Evolutionary conservation across 2,888 invertebrate genomes (phyloP).

Genomic region (Agrochola litura): DNA sequence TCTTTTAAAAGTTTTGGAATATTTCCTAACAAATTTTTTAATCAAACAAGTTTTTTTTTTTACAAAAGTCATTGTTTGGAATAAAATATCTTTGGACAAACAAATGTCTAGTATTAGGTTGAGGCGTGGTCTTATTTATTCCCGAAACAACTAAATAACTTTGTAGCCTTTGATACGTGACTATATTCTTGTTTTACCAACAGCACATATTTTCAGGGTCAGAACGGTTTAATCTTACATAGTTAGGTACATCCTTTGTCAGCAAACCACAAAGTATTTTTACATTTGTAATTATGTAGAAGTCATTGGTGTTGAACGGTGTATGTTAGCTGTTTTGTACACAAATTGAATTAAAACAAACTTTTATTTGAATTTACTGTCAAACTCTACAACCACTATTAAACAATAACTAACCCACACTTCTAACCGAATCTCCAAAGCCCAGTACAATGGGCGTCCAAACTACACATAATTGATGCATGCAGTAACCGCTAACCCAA

Average conservation of each 20-base stretch:
- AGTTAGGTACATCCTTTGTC: not conserved
- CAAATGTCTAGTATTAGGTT: not conserved
- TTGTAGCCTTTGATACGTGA: slow-evolving; percentile 32
- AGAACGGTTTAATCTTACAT: not conserved
- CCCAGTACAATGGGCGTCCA: slow-evolving; percentile 46
- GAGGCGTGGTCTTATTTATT: slow-evolving; percentile 26
- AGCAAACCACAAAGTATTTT: not conserved
- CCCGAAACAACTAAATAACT: slow-evolving; percentile 25
- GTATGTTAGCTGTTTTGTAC: not conserved
- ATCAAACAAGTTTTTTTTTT: not conserved
- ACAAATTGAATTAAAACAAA: not conserved
- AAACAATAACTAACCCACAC: slow-evolving; percentile 35
- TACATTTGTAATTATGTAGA: not conserved
- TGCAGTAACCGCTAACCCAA: slow-evolving; percentile 70
- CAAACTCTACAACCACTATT: not conserved
- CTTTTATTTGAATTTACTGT: not conserved
- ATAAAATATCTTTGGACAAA: slow-evolving; percentile 8
- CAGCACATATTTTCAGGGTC: slow-evolving; percentile 17
- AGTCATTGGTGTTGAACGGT: no score
- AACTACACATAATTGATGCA: slow-evolving; percentile 64
- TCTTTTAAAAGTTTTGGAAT: no score
- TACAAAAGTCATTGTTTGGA: not conserved
- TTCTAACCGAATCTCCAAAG: slow-evolving; percentile 44
- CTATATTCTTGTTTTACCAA: slow-evolving; percentile 18
- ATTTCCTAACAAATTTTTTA: no score